Evolutionary conservation across 2,797 vertebrate genomes (phyloP).

Genomic region (Austrolebias charrua): DNA sequence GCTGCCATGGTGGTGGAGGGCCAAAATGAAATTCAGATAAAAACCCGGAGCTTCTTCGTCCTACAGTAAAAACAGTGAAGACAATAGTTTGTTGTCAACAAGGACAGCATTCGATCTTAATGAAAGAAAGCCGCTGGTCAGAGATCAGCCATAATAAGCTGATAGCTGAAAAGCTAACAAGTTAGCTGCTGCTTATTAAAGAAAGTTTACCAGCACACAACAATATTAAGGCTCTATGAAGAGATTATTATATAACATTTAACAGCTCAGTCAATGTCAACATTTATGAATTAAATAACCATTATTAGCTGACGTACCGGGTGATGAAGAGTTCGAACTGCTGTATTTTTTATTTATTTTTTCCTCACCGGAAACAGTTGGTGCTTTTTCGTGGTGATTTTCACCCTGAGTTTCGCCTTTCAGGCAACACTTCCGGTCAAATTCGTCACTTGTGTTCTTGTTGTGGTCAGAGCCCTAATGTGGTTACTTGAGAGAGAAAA

Average conservation of each 20-base stretch:
- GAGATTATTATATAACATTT: rapidly evolving
- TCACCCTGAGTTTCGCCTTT: rapidly evolving
- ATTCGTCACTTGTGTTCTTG: neutral
- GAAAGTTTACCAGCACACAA: neutral
- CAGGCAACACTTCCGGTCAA: slow-evolving; percentile 24
- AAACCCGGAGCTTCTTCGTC: neutral
- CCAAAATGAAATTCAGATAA: neutral
- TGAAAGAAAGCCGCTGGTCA: slow-evolving; percentile 1
- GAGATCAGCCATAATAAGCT: slow-evolving; percentile 12
- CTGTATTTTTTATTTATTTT: slow-evolving; percentile 21
- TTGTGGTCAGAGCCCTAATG: too few species aligned
- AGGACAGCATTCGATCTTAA: neutral
- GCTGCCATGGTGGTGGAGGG: slow-evolving; percentile 62
- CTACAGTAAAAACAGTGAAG: slow-evolving; percentile 20
- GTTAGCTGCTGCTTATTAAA: neutral
- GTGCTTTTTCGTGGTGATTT: rapidly evolving
- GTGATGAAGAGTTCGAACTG: neutral
- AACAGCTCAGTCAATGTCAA: rapidly evolving
- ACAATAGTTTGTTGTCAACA: neutral
- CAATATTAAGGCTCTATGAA: neutral
- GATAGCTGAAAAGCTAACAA: slow-evolving; percentile 7
- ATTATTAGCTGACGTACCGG: slow-evolving; percentile 23
- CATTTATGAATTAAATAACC: rapidly evolving
- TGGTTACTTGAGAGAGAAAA: too few species aligned
- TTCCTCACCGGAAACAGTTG: slow-evolving; percentile 57